Percentiles rank a stretch among this genome's conserved stretches.
phyloP scores from a whole-genome alignment of 1,140 invertebrate species.

The Daktulosphaira vitifoliae region DNA sequence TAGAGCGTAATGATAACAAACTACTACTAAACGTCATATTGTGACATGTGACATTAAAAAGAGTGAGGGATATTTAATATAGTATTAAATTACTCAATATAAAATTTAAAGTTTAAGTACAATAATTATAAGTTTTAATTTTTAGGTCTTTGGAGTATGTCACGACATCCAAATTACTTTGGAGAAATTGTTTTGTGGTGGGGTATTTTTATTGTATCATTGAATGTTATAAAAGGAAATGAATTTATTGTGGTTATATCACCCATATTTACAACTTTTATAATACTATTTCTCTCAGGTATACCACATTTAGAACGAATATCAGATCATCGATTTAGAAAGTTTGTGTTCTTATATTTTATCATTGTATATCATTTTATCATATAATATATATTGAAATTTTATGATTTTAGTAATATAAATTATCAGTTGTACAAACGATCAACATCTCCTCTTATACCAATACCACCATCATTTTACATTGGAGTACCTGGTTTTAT shows the following conservation, averaged over 20 bases:
- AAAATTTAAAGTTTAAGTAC: too few relatives aligned
- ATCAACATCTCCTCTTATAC: slow-evolving; percentile 77
- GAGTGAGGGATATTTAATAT: too few relatives aligned
- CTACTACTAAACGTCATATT: too few relatives aligned
- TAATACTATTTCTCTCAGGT: slow-evolving; percentile 80
- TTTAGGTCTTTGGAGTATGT: slow-evolving; percentile 75
- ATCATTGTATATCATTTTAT: background rate
- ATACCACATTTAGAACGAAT: slow-evolving; percentile 76
- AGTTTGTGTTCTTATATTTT: slow-evolving; percentile 50
- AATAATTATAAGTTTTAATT: slow-evolving; percentile 35
- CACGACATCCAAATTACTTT: slow-evolving; percentile 90
- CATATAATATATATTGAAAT: background rate
- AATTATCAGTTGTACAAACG: slow-evolving; percentile 78
- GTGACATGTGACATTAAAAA: too few relatives aligned
- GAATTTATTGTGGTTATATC: slow-evolving; percentile 79
- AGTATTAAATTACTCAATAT: too few relatives aligned
- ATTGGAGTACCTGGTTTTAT: slow-evolving; percentile 68
- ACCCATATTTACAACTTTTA: slow-evolving; percentile 77
- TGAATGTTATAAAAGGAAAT: slow-evolving; percentile 70
- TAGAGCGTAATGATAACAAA: too few relatives aligned
- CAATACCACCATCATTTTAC: slow-evolving; percentile 74
- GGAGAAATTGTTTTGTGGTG: slow-evolving; percentile 91
- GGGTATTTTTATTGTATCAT: slow-evolving; percentile 82
- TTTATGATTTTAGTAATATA: slow-evolving; percentile 54
- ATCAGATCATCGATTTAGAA: slow-evolving; percentile 76